These are phyloP conservation scores for Anniella stebbinsi DNA, from an alignment of 2,797 vertebrate genomes.

Conservation along the genomic window DNA sequence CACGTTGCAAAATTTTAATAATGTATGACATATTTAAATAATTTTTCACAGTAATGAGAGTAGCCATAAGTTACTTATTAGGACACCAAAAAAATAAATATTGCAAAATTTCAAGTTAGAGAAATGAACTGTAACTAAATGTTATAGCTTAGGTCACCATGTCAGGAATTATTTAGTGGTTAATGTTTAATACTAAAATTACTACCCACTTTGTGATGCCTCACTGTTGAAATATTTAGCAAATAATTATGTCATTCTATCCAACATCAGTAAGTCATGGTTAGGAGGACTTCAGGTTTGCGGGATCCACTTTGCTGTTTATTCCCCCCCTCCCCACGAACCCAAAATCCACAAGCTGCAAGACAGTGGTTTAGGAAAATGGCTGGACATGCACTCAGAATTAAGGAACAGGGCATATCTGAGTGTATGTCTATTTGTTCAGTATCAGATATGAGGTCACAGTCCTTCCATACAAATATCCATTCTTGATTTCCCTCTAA, in stretches of 20 bases:
- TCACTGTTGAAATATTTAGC: conserved; percentile 68
- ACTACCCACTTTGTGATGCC: conserved; percentile 45
- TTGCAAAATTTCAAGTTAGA: not conserved
- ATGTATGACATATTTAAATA: not conserved
- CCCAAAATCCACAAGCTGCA: too few relatives aligned
- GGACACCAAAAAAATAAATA: not conserved
- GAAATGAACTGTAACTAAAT: conserved; percentile 34
- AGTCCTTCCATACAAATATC: too few relatives aligned
- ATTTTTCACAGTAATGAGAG: not conserved
- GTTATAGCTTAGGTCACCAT: not conserved
- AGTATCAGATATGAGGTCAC: too few relatives aligned
- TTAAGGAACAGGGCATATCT: too few relatives aligned
- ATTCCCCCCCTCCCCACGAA: too few relatives aligned
- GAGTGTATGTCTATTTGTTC: too few relatives aligned
- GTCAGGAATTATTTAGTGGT: conserved; percentile 16
- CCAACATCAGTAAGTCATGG: not conserved
- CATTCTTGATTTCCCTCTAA: too few relatives aligned
- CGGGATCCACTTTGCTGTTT: too few relatives aligned
- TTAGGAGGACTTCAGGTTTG: too few relatives aligned
- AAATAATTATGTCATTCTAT: conserved; percentile 23
- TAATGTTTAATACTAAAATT: conserved; percentile 63
- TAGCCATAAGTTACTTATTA: not conserved
- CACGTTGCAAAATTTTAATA: not conserved
- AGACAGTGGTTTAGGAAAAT: too few relatives aligned
- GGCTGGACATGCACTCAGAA: too few relatives aligned